These are phyloP conservation scores for Clistopyga incitator DNA, from an alignment of 2,888 invertebrate species.

Conservation along the genomic window DNA sequence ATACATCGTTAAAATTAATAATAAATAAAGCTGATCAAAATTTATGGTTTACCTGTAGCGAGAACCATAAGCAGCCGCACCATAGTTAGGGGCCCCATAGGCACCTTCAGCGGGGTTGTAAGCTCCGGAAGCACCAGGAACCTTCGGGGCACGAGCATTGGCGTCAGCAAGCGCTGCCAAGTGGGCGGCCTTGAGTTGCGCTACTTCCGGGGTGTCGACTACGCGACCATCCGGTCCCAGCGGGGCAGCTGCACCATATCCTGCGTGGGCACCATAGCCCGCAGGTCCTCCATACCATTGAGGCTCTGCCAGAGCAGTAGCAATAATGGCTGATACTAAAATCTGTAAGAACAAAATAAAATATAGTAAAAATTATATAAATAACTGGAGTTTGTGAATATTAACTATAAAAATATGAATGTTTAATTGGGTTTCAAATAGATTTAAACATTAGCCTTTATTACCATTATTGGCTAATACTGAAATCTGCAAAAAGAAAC, in stretches of 20 bases:
- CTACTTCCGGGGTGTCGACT: slow-evolving; percentile 82
- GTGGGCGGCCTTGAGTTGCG: slow-evolving; percentile 80
- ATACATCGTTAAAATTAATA: not conserved
- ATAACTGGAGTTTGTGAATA: too few relatives aligned
- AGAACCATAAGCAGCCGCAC: slow-evolving; percentile 69
- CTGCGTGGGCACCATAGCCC: slow-evolving; percentile 63
- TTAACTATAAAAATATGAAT: too few relatives aligned
- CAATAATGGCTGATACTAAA: slow-evolving; percentile 70
- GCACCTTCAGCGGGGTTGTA: slow-evolving; percentile 72
- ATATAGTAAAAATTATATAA: not conserved
- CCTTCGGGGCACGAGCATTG: slow-evolving; percentile 80
- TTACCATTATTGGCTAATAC: slow-evolving; percentile 67
- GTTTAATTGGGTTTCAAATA: too few relatives aligned
- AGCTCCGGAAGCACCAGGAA: slow-evolving; percentile 69
- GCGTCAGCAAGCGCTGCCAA: slow-evolving; percentile 81
- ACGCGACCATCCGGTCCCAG: slow-evolving; percentile 80
- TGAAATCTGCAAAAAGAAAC: slow-evolving; percentile 70
- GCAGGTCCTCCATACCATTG: slow-evolving; percentile 78
- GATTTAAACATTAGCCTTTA: too few relatives aligned
- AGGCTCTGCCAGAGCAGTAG: slow-evolving; percentile 74
- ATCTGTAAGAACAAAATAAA: slow-evolving; percentile 68
- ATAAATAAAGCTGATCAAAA: not conserved
- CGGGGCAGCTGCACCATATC: slow-evolving; percentile 75
- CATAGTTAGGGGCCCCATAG: slow-evolving; percentile 75
- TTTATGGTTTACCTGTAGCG: slow-evolving; percentile 57